Percentiles rank a stretch among this genome's conserved stretches.
These are phyloP conservation scores for Timema podura DNA, from an alignment of 2,888 invertebrate species.

Conservation along the genomic window DNA sequence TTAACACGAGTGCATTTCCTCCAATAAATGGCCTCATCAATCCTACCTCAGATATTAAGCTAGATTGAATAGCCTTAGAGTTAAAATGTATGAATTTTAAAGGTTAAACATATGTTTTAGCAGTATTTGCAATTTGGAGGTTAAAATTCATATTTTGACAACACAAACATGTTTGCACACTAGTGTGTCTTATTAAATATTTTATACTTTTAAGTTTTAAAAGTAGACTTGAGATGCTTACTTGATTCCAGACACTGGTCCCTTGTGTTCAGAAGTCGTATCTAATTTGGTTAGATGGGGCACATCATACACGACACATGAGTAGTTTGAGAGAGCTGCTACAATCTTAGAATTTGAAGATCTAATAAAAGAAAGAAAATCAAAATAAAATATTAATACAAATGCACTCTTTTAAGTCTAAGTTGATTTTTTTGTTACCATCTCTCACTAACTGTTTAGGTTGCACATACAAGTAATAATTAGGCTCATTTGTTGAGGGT, in stretches of 20 bases:
- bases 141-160: neutral
- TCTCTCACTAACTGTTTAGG: too few relatives aligned
- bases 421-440: neutral
- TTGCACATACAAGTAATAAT: too few relatives aligned
- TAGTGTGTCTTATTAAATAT: neutral
- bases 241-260: constrained; percentile 16
- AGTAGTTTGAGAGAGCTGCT: constrained; percentile 49
- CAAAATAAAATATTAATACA: neutral
- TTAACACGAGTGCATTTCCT: too few relatives aligned
- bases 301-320: constrained; percentile 47
- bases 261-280: constrained; percentile 11
- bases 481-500: too few relatives aligned
- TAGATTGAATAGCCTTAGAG: too few relatives aligned
- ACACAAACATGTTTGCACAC: neutral
- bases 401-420: neutral
- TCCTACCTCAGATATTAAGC: too few relatives aligned
- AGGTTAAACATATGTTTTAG: too few relatives aligned
- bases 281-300: neutral
- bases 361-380: constrained; percentile 10
- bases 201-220: neutral
- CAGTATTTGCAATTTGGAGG: too few relatives aligned
- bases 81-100: too few relatives aligned
- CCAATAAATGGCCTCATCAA: too few relatives aligned
- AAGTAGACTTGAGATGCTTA: neutral
- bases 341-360: constrained; percentile 45